These are phyloP conservation scores for Lithobates sylvaticus DNA, from an alignment of 2,797 vertebrate genomes.

Conservation along the genomic window DNA sequence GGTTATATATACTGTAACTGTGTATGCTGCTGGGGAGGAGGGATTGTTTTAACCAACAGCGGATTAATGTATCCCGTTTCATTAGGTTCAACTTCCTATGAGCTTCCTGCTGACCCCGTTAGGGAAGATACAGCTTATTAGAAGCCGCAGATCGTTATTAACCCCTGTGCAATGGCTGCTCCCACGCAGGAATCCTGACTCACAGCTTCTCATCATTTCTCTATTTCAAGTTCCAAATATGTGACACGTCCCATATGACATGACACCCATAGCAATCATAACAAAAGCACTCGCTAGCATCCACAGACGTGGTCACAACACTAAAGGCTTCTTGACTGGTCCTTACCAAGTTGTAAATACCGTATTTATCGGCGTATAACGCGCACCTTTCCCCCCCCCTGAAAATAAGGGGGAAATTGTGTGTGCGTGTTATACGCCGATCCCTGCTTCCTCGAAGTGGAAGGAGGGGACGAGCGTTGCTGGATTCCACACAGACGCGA, in stretches of 20 bases:
- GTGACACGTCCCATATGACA: background rate
- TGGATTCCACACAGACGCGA: too few species aligned
- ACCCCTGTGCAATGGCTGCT: background rate
- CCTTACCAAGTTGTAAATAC: background rate
- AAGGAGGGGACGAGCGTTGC: too few species aligned
- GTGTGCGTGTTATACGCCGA: too few species aligned
- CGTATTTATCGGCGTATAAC: too few species aligned
- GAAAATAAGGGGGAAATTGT: too few species aligned
- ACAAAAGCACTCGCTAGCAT: background rate
- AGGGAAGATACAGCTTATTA: constrained; percentile 2
- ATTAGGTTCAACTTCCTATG: background rate
- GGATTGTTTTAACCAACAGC: background rate
- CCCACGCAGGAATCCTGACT: constrained; percentile 1
- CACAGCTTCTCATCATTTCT: background rate
- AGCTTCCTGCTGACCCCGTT: background rate
- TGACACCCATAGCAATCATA: background rate
- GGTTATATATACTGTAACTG: background rate
- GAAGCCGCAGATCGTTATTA: background rate
- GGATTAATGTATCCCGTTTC: background rate
- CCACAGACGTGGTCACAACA: background rate
- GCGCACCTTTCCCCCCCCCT: too few species aligned
- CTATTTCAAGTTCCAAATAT: background rate
- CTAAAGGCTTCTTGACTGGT: background rate
- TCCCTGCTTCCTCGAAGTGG: too few species aligned
- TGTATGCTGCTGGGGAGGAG: background rate